Percentiles rank a stretch among this genome's conserved stretches.
Evolutionary conservation across 2,888 invertebrate genomes (phyloP).

Genomic region (Cosmia trapezina): DNA sequence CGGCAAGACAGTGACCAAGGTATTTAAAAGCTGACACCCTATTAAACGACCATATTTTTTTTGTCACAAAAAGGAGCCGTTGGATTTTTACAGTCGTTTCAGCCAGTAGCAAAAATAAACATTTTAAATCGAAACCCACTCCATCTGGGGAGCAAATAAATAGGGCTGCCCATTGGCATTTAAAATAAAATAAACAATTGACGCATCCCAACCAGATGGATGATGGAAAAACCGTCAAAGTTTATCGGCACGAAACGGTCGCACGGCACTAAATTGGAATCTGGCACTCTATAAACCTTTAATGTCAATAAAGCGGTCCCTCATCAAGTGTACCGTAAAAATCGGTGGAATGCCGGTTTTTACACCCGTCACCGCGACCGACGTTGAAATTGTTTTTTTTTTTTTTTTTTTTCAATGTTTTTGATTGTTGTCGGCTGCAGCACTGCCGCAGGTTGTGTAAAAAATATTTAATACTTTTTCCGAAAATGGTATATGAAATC

Average conservation of each 20-base stretch:
- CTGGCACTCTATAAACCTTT: conserved; percentile 83
- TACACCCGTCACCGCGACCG: conserved; percentile 43
- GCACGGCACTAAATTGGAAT: conserved; percentile 79
- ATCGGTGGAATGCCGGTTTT: conserved; percentile 77
- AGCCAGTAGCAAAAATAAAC: conserved; percentile 30
- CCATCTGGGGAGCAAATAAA: conserved; percentile 35
- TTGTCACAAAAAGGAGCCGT: background rate
- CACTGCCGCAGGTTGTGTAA: background rate
- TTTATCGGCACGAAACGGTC: conserved; percentile 74
- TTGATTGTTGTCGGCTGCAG: conserved; percentile 27
- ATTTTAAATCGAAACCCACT: conserved; percentile 19
- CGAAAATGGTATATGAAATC: background rate
- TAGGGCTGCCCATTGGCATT: conserved; percentile 37
- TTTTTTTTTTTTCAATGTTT: conserved; percentile 24
- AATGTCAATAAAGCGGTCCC: conserved; percentile 84
- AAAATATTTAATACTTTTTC: conserved; percentile 20
- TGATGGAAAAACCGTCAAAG: conserved; percentile 71
- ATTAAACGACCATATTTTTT: background rate
- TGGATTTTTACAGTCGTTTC: conserved; percentile 23
- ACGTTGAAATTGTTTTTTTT: conserved; percentile 44
- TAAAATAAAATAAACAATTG: conserved; percentile 68
- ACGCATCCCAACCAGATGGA: conserved; percentile 56
- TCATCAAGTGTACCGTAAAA: conserved; percentile 80
- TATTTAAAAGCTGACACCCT: too few species aligned
- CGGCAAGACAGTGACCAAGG: too few species aligned